phyloP scores from a whole-genome alignment of 2,113 vertebrate genomes.

The Nycticorax nycticorax region DNA sequence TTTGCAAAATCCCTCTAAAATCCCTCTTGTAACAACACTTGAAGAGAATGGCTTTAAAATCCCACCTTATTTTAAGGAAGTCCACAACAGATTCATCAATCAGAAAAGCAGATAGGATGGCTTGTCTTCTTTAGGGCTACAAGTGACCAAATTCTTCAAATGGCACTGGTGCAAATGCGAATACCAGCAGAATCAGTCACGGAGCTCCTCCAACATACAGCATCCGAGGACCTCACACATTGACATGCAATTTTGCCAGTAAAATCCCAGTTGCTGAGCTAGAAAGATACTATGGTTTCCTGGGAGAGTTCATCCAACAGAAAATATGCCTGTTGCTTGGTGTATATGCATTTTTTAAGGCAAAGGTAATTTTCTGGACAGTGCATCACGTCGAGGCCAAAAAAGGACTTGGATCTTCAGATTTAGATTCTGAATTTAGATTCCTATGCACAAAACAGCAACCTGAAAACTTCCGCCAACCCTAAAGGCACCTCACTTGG shows the following conservation, averaged over 20 bases:
- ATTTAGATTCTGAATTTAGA: background rate
- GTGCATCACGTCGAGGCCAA: background rate
- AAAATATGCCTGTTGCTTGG: background rate
- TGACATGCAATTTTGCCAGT: background rate
- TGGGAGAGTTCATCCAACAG: constrained; percentile 33
- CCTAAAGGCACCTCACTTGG: background rate
- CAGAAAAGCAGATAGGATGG: background rate
- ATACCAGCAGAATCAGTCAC: background rate
- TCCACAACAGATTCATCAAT: background rate
- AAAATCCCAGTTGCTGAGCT: constrained; percentile 7
- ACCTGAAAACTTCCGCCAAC: background rate
- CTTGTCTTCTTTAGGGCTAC: background rate
- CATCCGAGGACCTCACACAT: constrained; percentile 26
- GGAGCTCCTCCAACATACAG: background rate
- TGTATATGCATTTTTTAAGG: background rate
- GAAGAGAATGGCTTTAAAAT: constrained; percentile 7
- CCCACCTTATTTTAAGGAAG: constrained; percentile 13
- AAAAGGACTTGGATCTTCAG: background rate
- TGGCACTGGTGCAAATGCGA: background rate
- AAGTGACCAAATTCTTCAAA: background rate
- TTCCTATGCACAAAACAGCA: background rate
- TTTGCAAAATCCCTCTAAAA: constrained; percentile 23
- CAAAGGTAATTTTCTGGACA: background rate
- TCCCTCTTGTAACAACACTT: constrained; percentile 20
- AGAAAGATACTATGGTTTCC: constrained; percentile 13